phyloP scores from a whole-genome alignment of 2,113 vertebrate genomes.

The Xiphophorus couchianus region DNA sequence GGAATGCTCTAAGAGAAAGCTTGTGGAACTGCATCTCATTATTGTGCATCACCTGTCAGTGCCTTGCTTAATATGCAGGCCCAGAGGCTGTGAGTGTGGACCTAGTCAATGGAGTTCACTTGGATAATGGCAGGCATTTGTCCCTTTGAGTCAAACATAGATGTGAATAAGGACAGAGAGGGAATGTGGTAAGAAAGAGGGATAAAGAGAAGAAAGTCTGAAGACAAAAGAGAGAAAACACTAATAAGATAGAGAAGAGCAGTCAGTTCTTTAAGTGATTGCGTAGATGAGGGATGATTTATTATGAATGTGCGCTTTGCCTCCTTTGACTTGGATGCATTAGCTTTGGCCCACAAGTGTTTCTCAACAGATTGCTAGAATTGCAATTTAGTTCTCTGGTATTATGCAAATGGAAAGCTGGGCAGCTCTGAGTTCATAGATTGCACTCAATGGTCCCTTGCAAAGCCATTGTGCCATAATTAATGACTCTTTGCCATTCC shows the following conservation, averaged over 20 bases:
- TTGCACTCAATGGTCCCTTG: slow-evolving; percentile 58
- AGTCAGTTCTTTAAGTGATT: slow-evolving; percentile 74
- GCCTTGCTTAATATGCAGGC: slow-evolving; percentile 48
- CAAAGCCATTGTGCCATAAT: slow-evolving; percentile 70
- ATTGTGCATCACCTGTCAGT: slow-evolving; percentile 60
- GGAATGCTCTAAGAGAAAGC: slow-evolving; percentile 33
- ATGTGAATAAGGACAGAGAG: slow-evolving; percentile 36
- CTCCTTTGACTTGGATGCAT: slow-evolving; percentile 73
- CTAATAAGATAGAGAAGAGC: slow-evolving; percentile 65
- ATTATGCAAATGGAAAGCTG: slow-evolving; percentile 71
- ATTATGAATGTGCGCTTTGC: slow-evolving; percentile 67
- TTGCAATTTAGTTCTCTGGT: slow-evolving; percentile 62
- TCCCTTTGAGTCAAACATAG: slow-evolving; percentile 46
- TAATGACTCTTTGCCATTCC: slow-evolving; percentile 61
- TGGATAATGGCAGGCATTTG: slow-evolving; percentile 66
- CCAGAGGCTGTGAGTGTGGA: slow-evolving; percentile 43
- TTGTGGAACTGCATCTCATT: slow-evolving; percentile 61
- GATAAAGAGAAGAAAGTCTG: not conserved
- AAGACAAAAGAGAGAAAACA: slow-evolving; percentile 35
- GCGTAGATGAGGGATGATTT: slow-evolving; percentile 70
- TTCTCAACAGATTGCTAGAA: slow-evolving; percentile 68
- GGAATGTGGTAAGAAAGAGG: slow-evolving; percentile 25
- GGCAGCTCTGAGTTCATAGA: slow-evolving; percentile 72
- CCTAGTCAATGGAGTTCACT: slow-evolving; percentile 49
- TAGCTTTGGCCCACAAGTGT: slow-evolving; percentile 68